Evolutionary conservation across 37 sponge, comb jelly and placozoan species (phyloP).

Genomic region (Geodia barretti): DNA sequence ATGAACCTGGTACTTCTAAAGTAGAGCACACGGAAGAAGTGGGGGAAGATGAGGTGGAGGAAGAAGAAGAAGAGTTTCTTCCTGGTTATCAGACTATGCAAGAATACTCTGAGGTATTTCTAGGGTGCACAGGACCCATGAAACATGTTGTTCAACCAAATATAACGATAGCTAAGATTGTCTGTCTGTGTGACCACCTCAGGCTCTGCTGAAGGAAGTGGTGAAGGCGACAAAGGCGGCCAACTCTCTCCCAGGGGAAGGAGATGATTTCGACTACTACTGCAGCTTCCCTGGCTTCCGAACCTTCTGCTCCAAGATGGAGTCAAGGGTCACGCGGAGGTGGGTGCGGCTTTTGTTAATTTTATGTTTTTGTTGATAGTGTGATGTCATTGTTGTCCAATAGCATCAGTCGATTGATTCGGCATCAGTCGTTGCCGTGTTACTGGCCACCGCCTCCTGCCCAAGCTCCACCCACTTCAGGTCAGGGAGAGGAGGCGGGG

Average conservation of each 20-base stretch:
- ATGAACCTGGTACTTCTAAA: not conserved
- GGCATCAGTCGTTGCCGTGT: conserved; percentile 51
- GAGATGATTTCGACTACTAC: conserved; percentile 90
- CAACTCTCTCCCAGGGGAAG: conserved; percentile 69
- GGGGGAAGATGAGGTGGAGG: not conserved
- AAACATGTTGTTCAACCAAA: too few relatives aligned
- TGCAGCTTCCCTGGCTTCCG: conserved; percentile 67
- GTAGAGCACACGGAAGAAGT: not conserved
- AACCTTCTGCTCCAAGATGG: conserved; percentile 62
- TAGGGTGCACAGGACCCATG: too few relatives aligned
- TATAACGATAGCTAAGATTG: too few relatives aligned
- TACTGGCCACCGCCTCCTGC: conserved; percentile 55
- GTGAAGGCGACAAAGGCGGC: conserved; percentile 51
- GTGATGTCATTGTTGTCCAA: not conserved
- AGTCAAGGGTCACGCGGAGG: conserved; percentile 33
- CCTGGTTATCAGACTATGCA: conserved; percentile 57
- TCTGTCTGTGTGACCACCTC: too few relatives aligned
- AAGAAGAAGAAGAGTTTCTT: conserved; percentile 43
- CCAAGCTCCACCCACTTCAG: not conserved
- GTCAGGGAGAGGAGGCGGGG: conserved; percentile 36
- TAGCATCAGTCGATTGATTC: conserved; percentile 49
- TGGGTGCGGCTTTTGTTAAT: not conserved
- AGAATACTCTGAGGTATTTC: conserved; percentile 66
- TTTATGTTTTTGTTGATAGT: not conserved
- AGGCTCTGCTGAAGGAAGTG: conserved; percentile 46